Percentiles rank a stretch among this genome's conserved stretches.
These are phyloP conservation scores for Uloborus diversus DNA, from an alignment of 1,140 invertebrate species.

Conservation along the genomic window DNA sequence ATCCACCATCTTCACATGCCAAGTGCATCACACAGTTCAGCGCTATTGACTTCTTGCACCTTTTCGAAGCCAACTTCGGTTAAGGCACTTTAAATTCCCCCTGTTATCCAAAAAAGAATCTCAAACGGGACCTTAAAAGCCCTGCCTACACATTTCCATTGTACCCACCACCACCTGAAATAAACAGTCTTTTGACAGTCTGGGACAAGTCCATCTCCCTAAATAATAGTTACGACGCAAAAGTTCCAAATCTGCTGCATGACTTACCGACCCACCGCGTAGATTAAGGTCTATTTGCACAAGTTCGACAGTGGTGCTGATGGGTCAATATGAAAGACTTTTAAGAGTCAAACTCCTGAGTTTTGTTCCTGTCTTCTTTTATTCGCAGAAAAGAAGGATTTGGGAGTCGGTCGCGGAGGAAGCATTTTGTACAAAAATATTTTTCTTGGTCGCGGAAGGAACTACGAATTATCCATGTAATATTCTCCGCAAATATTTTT, in stretches of 20 bases:
- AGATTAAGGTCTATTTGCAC: slow-evolving; percentile 23
- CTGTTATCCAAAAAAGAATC: not conserved
- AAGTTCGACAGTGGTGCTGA: slow-evolving; percentile 7
- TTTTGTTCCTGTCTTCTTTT: no score
- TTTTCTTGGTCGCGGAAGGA: not conserved
- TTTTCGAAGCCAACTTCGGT: no score
- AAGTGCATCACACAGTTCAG: not conserved
- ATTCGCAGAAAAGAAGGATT: no score
- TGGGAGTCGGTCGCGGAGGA: no score
- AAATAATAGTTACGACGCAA: not conserved
- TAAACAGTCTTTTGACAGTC: slow-evolving; percentile 25
- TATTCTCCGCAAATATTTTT: no score
- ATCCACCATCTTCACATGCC: not conserved
- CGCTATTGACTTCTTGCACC: not conserved
- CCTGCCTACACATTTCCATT: not conserved
- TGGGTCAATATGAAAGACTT: slow-evolving; percentile 21
- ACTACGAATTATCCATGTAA: no score
- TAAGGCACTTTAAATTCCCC: not conserved
- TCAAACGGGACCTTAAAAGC: not conserved
- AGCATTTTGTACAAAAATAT: no score
- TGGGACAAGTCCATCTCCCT: slow-evolving; percentile 4
- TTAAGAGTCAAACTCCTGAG: no score
- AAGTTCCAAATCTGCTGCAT: not conserved
- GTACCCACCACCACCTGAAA: not conserved
- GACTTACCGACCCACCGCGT: not conserved